phyloP scores from a whole-genome alignment of 35 echinoderm and acorn worm genomes.

The Chiridota heheva region DNA sequence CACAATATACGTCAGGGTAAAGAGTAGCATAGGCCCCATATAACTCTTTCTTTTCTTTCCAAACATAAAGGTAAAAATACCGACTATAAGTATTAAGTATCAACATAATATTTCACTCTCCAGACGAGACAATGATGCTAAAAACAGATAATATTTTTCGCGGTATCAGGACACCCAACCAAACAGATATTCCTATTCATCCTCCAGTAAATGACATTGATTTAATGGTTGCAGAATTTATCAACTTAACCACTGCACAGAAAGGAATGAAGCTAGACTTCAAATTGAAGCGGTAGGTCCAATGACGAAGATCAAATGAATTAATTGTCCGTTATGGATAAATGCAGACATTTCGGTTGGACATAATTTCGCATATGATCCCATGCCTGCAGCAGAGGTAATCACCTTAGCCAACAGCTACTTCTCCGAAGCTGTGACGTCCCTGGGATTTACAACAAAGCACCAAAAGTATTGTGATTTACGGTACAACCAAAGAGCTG shows the following conservation, averaged over 20 bases:
- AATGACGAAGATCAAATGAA: constrained; percentile 34
- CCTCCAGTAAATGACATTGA: constrained; percentile 67
- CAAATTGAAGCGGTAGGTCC: constrained; percentile 67
- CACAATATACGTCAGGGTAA: too few relatives aligned
- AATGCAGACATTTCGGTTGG: constrained; percentile 75
- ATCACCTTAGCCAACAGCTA: constrained; percentile 48
- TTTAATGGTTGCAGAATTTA: constrained; percentile 38
- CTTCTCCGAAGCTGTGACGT: constrained; percentile 55
- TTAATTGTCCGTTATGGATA: constrained; percentile 62
- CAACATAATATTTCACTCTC: too few relatives aligned
- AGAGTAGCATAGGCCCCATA: too few relatives aligned
- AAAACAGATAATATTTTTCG: constrained; percentile 69
- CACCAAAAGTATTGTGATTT: too few relatives aligned
- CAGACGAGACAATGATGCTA: constrained; percentile 83
- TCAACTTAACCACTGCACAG: constrained; percentile 39
- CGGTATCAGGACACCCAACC: constrained; percentile 51
- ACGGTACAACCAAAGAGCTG: too few relatives aligned
- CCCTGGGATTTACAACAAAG: constrained; percentile 78
- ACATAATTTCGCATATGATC: constrained; percentile 58
- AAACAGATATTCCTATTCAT: constrained; percentile 65
- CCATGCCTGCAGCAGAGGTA: constrained; percentile 39
- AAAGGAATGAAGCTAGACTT: constrained; percentile 83
- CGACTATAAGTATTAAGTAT: too few relatives aligned
- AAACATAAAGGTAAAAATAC: too few relatives aligned
- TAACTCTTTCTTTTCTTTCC: too few relatives aligned